Base-by-base conservation (phyloP, 1,140 invertebrate species). In the Plutomurus gul region DNA sequence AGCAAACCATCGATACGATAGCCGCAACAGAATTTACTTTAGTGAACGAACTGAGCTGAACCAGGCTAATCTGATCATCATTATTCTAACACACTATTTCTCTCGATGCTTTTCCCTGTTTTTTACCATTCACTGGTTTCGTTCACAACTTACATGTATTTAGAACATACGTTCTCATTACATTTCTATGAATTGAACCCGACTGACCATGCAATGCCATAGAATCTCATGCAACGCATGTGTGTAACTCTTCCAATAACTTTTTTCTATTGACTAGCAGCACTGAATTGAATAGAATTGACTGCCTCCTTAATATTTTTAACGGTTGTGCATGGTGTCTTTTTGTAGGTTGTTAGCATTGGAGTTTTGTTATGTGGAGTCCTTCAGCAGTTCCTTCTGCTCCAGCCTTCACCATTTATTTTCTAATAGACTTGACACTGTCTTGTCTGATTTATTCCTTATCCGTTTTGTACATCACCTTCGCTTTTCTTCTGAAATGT, bases 61-160 rank as follows among this genome's bases (percentile, higher is more conserved):
- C 36, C 18, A 72, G 22, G 5, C 70, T 72, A 43, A 72, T 72
- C 70, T 72, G 70, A 72, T 72, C 70, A 72, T 72, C 70, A 72
- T 72, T 72, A 40, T 72, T 65, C 39, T 72, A 43, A 72, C 36
- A 72, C 70, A 72, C 70, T 72, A 43, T 39, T 72, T 72, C n/a
- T 72, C 39, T 27, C 56, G 11, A 7, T 20, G 11, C 36, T 30
- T 33, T 30, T 65, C 13, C 33, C 13, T n/a, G 27, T 27, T 30
- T 30, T 30, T 56, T 56, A 56, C 16, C 49, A 27, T 56, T 56
- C 25, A 56, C 8, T 27, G 4, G 10, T 13, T 27, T 56, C 43
- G n/a, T n/a, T n/a, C n/a, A n/a, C 43, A 47, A 47, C 43, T 47
- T 5, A 16, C 20, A 18, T 16, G 5, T 5, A 3, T 18, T 18